These are phyloP conservation scores for Archilochus colubris DNA, from an alignment of 2,113 vertebrate genomes.

Conservation along the genomic window DNA sequence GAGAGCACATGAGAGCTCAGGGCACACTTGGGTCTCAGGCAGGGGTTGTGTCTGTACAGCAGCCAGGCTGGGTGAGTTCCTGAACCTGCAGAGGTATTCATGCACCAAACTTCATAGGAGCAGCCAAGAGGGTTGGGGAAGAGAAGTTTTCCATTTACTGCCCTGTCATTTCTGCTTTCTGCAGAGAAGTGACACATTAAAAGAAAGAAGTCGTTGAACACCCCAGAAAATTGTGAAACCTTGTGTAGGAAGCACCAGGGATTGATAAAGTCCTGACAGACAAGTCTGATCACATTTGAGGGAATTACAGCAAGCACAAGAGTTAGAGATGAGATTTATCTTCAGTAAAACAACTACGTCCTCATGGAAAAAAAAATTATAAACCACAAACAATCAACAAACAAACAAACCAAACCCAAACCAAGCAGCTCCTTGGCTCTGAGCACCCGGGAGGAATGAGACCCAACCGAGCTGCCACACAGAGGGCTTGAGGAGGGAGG, in stretches of 20 bases:
- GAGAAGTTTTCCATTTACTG: background rate
- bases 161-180: background rate
- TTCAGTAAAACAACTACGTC: background rate
- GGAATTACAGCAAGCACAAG: background rate
- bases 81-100: background rate
- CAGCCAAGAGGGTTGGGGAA: rapidly evolving
- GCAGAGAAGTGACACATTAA: background rate
- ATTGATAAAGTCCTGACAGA: conserved; percentile 51
- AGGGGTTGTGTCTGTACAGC: background rate
- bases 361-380: background rate
- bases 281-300: conserved; percentile 37
- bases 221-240: conserved; percentile 33
- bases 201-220: conserved; percentile 16
- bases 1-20: background rate
- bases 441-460: background rate
- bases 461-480: background rate
- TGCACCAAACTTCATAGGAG: background rate
- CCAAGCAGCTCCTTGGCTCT: background rate
- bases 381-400: too few relatives aligned
- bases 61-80: background rate
- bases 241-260: conserved; percentile 7
- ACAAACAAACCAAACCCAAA: background rate
- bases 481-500: background rate
- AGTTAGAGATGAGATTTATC: background rate
- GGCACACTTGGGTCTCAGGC: background rate